Conservation (phyloP, 2,113 vertebrate genomes). For the Cacatua alba region DNA sequence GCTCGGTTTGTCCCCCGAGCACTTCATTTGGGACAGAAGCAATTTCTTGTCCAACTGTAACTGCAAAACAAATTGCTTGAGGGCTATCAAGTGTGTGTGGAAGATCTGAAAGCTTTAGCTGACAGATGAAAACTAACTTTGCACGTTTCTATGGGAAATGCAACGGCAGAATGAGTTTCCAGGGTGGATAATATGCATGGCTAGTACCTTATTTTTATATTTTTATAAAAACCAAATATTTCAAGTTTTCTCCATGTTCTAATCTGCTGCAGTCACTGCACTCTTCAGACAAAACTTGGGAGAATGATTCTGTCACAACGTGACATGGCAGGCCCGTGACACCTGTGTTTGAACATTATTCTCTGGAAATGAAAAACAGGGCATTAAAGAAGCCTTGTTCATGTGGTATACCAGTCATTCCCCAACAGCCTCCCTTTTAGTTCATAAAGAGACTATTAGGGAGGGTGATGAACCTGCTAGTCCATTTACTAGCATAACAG, state of each 20-base stretch:
- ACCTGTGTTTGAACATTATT: not conserved
- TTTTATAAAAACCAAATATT: not conserved
- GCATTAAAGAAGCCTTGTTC: not conserved
- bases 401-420: not conserved
- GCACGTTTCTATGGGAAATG: not conserved
- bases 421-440: not conserved
- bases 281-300: not conserved
- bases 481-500: slow-evolving; percentile 8
- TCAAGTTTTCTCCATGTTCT: not conserved
- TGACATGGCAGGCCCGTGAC: not conserved
- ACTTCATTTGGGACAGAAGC: not conserved
- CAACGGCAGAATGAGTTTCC: not conserved
- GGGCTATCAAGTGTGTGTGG: not conserved
- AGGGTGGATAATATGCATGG: not conserved
- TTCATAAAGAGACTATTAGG: not conserved
- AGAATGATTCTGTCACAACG: not conserved
- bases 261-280: not conserved
- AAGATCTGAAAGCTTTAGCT: not conserved
- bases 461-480: not conserved
- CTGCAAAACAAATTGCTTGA: not conserved
- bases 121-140: not conserved
- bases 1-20: not conserved
- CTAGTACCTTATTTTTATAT: not conserved
- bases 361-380: not conserved
- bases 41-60: not conserved